Evolutionary conservation across 2,113 vertebrate species (phyloP), one percentile per base, ranked within the genome.

Genomic region (Motacilla tschutschensis): DNA sequence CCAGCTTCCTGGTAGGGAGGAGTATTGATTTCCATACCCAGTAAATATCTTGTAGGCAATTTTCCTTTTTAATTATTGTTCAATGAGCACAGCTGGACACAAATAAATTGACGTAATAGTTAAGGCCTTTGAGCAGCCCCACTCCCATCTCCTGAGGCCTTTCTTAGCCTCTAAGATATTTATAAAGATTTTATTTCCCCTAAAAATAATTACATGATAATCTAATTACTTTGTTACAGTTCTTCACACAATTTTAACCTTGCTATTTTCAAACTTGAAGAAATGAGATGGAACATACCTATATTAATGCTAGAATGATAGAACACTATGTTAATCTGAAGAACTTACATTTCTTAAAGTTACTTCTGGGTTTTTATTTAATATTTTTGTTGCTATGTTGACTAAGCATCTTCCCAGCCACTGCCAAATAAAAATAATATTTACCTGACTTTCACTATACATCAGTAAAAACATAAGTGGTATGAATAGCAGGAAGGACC

Each of bases 91-190:
- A 90, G 46, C 17, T 31, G 54, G 62, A 72, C 0, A 4, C 46
- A 88, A 80, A 78, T 77, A 80, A 80, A 86, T 91, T 88, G 83
- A 77, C 35, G 17, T 67, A 19, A 19, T 57, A 80, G 53, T 83
- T 89, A 89, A 64, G 36, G 22, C 33, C 58, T 83, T 25, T 19
- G 64, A 71, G 83, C 19, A 71, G 44, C 36, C 77, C 40, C 17
- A 16, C 17, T 87, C 21, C 2, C 14, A 53, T 83, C 62, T 85
- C 48, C 25, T 55, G 33, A 40, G 46, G 36, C 44, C 29, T 53
- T 85, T n/a, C 41, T 57, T 57, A 75, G 48, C 28, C 41, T 87
- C 7, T 22, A 60, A 31, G 57, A 75, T 60, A 89, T 85, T 62
- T 83, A 21, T 71, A 43, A 74, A 66, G 15, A 70, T 74, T 36